phyloP scores from a whole-genome alignment of 2,113 vertebrate species.

The Egretta garzetta region DNA sequence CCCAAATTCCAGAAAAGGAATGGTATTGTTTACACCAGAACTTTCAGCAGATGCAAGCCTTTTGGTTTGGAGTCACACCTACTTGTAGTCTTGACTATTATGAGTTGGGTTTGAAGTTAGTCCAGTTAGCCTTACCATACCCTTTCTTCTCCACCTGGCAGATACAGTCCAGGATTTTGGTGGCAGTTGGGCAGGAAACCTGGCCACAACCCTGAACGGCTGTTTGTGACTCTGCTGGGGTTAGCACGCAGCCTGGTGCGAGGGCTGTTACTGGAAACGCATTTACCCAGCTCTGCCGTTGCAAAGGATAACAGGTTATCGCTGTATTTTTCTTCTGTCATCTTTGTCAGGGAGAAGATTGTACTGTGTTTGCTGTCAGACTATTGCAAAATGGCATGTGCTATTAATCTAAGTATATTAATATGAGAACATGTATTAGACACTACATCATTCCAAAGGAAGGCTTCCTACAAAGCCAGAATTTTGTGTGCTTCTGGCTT shows the following conservation, averaged over 20 bases:
- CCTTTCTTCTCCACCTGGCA: background rate
- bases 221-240: background rate
- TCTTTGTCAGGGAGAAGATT: background rate
- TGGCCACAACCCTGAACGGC: background rate
- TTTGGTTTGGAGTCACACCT: background rate
- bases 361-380: background rate
- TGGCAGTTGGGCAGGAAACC: background rate
- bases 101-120: background rate
- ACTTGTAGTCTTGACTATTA: background rate
- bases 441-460: background rate
- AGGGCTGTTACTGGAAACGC: background rate
- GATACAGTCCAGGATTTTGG: background rate
- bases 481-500: background rate
- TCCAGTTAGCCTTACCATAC: fast-evolving
- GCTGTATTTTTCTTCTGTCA: background rate
- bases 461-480: background rate
- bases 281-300: background rate
- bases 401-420: background rate
- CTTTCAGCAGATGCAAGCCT: background rate
- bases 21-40: background rate
- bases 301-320: background rate
- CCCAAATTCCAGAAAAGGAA: background rate
- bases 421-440: background rate
- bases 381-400: background rate
- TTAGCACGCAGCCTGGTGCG: background rate